Evolutionary conservation across 2,113 vertebrate genomes (phyloP).

Genomic region (cattle (Bos taurus)): ARS-UCD2.0 NC_037344.1:43766001-43766500

Average conservation of each 20-base stretch:
- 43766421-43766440: background rate
- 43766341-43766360: background rate
- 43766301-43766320: background rate
- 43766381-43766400: background rate
- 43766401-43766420: background rate
- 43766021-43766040: background rate
- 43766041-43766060: background rate
- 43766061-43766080: background rate
- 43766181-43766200: background rate
- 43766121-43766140: background rate
- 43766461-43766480: conserved; percentile 12
- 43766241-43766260: background rate
- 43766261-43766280: background rate
- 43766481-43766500: conserved; percentile 5
- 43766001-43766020: background rate
- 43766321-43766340: background rate
- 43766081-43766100: background rate
- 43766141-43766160: background rate
- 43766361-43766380: background rate
- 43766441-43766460: background rate
- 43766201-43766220: no score
- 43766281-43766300: background rate
- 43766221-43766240: no score
- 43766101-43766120: background rate
- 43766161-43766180: background rate